Conservation (phyloP, 2,888 invertebrate genomes). For the Steromphala cineraria region DNA sequence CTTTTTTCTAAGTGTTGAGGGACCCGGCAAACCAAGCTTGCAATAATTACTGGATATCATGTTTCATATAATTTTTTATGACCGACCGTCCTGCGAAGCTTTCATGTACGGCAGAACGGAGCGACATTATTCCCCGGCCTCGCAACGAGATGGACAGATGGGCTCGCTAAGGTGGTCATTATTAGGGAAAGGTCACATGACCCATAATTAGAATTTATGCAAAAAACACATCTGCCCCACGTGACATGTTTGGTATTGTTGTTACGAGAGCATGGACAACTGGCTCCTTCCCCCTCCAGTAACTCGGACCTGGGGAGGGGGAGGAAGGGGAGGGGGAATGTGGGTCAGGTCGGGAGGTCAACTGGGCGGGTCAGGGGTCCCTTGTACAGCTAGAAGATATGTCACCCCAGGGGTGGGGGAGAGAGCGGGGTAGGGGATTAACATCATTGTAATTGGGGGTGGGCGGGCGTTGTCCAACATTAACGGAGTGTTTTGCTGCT, state of each 20-base stretch:
- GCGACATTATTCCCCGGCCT: background rate
- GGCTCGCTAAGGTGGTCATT: background rate
- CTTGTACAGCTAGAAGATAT: background rate
- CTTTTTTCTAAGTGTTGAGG: background rate
- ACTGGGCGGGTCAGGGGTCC: background rate
- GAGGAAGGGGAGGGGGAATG: background rate
- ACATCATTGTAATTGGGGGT: too few relatives aligned
- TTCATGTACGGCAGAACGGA: background rate
- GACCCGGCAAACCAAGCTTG: background rate
- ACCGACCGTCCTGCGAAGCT: background rate
- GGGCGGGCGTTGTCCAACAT: background rate
- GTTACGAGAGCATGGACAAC: background rate
- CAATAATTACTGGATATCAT: background rate
- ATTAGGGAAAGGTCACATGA: background rate
- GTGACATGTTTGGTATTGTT: background rate
- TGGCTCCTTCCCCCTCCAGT: background rate
- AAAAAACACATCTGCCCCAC: background rate
- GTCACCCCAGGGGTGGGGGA: background rate
- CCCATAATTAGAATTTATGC: conserved; percentile 6
- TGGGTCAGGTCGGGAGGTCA: background rate
- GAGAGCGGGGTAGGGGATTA: background rate
- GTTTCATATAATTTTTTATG: conserved; percentile 2
- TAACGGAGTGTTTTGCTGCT: background rate
- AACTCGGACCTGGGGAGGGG: too few relatives aligned
- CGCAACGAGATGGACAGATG: background rate